Percentiles rank a stretch among this genome's conserved stretches.
Conservation (phyloP, 2,113 vertebrate genomes). For the Thomomys bottae region DNA sequence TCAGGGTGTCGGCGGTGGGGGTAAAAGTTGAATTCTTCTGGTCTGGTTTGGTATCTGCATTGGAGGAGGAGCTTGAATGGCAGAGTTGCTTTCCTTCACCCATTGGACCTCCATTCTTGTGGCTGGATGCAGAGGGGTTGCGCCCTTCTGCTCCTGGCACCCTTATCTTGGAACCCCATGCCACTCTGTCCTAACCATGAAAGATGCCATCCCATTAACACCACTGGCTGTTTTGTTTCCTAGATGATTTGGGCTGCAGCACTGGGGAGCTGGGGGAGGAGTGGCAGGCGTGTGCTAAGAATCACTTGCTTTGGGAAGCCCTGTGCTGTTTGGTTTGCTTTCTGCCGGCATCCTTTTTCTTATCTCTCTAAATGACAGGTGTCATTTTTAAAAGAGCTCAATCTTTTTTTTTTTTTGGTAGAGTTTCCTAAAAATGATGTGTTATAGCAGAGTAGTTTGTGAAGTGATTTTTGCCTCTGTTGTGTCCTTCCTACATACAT, state of each 20-base stretch:
- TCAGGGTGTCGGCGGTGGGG: slow-evolving; percentile 78
- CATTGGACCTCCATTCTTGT: neutral
- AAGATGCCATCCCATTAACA: neutral
- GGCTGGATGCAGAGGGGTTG: neutral
- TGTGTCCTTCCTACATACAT: neutral
- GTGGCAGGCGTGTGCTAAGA: neutral
- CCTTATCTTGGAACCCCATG: neutral
- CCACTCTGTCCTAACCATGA: neutral
- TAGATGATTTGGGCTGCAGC: neutral
- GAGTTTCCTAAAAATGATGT: slow-evolving; percentile 6
- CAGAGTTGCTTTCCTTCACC: slow-evolving; percentile 24
- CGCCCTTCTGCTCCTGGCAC: neutral
- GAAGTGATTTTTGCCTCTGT: neutral
- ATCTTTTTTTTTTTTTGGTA: neutral
- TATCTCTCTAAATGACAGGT: neutral
- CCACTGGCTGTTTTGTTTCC: neutral
- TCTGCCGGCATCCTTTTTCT: slow-evolving; percentile 3
- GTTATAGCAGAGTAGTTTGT: neutral
- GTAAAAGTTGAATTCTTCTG: slow-evolving; percentile 61
- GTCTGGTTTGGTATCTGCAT: slow-evolving; percentile 56
- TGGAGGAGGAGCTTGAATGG: slow-evolving; percentile 63
- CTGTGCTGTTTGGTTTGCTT: slow-evolving; percentile 47
- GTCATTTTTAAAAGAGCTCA: slow-evolving; percentile 15
- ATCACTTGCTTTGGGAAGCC: neutral
- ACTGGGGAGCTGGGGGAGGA: neutral